Evolutionary conservation across 2,113 vertebrate genomes (phyloP), one percentile per base, ranked within the genome.

Genomic region (Lagopus muta): DNA sequence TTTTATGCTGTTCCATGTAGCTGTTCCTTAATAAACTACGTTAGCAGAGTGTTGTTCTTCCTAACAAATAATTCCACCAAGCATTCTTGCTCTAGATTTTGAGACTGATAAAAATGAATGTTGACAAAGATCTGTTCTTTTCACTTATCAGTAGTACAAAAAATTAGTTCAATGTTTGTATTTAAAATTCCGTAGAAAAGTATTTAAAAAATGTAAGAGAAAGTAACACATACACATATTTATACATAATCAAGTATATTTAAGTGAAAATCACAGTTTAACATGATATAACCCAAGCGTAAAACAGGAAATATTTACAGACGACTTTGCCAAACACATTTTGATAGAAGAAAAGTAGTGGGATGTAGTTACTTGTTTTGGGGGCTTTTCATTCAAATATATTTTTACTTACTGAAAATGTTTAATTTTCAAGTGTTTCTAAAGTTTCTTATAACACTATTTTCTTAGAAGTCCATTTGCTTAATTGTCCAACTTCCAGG

Each of bases 221-320:
- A 58, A 2, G 1, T 36, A 58, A 10, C 5, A 45, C 6, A 24
- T 2, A 0, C 22, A 25, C 25, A 25, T 25, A 25, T 50, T 25
- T 8, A 25, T 24, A 4, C 25, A 25, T 50, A 50, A 25, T 32
- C 30, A 20, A 2, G 48, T 28, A 20, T 5, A 36, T 36, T 71
- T 73, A 54, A 45, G 13, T n/a, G 45, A 27, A 86, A 83, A 12
- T 42, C 66, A 14, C 6, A 34, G 1, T 2, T 32, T 74, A 60
- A 6, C 13, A 38, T 34, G 15, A 21, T 9, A 38, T 77, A 65
- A 61, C 76, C 2, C 10, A 79, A 66, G 48, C 24, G 2, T 19
- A 69, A 82, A 61, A 5, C 1, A 27, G 3, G 2, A 57, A 47
- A 19, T 58, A 52, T 42, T 70, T 62, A 70, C 0, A 4, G 43